Base-by-base conservation (phyloP, 1,140 invertebrate species). In the Zaprionus inermis region DNA sequence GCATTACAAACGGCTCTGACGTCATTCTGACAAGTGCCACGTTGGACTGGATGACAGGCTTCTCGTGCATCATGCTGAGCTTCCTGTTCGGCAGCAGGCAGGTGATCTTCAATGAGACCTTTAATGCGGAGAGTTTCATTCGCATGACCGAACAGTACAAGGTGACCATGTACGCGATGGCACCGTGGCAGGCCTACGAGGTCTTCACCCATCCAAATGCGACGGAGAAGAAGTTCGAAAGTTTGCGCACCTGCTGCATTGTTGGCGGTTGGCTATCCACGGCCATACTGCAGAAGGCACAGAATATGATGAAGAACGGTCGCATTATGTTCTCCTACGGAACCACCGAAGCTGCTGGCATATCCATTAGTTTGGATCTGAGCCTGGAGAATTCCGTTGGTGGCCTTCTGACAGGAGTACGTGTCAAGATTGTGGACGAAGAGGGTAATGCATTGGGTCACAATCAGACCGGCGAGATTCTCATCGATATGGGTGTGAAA, bases 351-450 rank as follows among this genome's bases (percentile, higher is more conserved):
- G 78, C 80, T 1, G 74, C 73, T 7, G 65, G 72, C 5, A 56
- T 72, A 6, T 66, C 71, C 9, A 18, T 75, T 3, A 82, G 70
- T 20, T 11, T 71, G 0, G 77, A 80, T 18, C 56, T 74, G 2
- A 63, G 24, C 2, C 34, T 78, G 9, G 71, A 68, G 9, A 85
- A 76, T 32, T 70, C 74, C 0, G 80, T 82, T 34, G 89, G 90
- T 7, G 54, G 72, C 1, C 49, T 91, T 10, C 44, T 68, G 0
- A 55, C 67, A 0, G 81, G 81, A 1, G 51, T 80, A 20, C 51
- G 49, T 7, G 10, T 89, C 2, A 93, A 93, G 91, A 91, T 93
- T 7, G 32, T 80, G 0, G 84, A 81, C 16, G 84, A 84, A 14
- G 60, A 90, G 22, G 84, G 91, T 1, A 76, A 81, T 18, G 22